These are phyloP conservation scores for Parapristionchus giblindavisi DNA, from an alignment of 2,888 invertebrate species.

Conservation along the genomic window DNA sequence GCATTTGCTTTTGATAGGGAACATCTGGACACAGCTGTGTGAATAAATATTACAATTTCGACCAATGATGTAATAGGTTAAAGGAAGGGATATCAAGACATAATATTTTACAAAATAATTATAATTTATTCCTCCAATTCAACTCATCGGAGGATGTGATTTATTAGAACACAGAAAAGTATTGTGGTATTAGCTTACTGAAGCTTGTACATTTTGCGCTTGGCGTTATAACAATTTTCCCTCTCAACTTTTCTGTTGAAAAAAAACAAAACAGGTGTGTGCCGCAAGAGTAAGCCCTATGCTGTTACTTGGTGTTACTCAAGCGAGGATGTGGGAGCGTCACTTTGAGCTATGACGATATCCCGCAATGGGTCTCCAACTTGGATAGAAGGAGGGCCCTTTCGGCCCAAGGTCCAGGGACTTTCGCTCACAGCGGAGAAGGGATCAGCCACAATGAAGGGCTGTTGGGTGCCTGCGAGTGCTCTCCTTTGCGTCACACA, in stretches of 20 bases:
- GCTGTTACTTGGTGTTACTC: conserved; percentile 47
- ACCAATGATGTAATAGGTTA: too few species aligned
- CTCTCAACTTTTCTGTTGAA: not conserved
- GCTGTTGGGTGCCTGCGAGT: conserved; percentile 58
- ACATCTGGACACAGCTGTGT: too few species aligned
- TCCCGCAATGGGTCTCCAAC: conserved; percentile 50
- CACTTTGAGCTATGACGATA: conserved; percentile 60
- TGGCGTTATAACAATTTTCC: not conserved
- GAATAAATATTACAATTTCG: too few species aligned
- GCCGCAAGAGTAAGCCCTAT: conserved; percentile 59
- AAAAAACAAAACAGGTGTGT: conserved; percentile 11
- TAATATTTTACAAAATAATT: too few species aligned
- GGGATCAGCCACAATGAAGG: conserved; percentile 47
- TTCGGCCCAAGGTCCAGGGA: conserved; percentile 60
- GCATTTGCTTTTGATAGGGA: not conserved
- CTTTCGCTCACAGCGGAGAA: conserved; percentile 58
- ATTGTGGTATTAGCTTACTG: too few species aligned
- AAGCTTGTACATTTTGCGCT: too few species aligned
- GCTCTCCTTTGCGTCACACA: conserved; percentile 56
- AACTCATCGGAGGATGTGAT: too few species aligned
- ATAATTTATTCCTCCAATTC: too few species aligned
- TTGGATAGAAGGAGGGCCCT: conserved; percentile 51
- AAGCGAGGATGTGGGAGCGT: conserved; percentile 46
- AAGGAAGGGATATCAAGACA: too few species aligned
- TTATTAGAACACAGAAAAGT: too few species aligned